phyloP scores from a whole-genome alignment of 2,888 invertebrate genomes.

The Dinocampus coccinellae region DNA sequence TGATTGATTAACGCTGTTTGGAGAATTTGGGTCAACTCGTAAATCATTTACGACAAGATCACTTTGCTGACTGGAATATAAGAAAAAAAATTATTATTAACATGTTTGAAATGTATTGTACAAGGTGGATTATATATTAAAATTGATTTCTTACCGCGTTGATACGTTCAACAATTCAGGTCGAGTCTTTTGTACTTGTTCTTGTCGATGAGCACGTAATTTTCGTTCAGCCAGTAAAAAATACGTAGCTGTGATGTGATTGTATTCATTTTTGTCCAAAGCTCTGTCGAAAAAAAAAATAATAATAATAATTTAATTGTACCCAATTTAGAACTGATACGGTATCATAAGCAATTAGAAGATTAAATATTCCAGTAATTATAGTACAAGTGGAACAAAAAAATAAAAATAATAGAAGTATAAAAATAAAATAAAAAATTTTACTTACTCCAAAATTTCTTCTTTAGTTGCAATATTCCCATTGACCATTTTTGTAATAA shows the following conservation, averaged over 20 bases:
- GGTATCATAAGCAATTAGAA: no score
- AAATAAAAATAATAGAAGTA: constrained; percentile 1
- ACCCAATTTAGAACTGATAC: no score
- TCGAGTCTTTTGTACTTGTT: constrained; percentile 71
- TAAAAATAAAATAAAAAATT: constrained; percentile 2
- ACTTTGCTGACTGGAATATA: constrained; percentile 51
- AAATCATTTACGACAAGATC: constrained; percentile 53
- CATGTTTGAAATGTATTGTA: background rate
- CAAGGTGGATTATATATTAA: background rate
- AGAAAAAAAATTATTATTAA: constrained; percentile 26
- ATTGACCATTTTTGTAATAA: constrained; percentile 96
- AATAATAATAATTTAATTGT: background rate
- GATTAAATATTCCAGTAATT: background rate
- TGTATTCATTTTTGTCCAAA: constrained; percentile 95
- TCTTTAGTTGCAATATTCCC: constrained; percentile 96
- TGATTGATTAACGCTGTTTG: constrained; percentile 64
- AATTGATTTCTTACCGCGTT: constrained; percentile 51
- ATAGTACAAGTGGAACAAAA: background rate
- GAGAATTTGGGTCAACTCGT: constrained; percentile 55
- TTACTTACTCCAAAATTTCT: constrained; percentile 86
- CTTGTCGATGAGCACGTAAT: constrained; percentile 83
- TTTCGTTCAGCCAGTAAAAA: constrained; percentile 95
- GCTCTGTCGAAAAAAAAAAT: constrained; percentile 74
- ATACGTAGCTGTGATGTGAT: constrained; percentile 98
- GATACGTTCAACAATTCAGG: constrained; percentile 66